Base-by-base conservation (phyloP, 1,140 invertebrate genomes). In the Drosophila nigrodunni region DNA sequence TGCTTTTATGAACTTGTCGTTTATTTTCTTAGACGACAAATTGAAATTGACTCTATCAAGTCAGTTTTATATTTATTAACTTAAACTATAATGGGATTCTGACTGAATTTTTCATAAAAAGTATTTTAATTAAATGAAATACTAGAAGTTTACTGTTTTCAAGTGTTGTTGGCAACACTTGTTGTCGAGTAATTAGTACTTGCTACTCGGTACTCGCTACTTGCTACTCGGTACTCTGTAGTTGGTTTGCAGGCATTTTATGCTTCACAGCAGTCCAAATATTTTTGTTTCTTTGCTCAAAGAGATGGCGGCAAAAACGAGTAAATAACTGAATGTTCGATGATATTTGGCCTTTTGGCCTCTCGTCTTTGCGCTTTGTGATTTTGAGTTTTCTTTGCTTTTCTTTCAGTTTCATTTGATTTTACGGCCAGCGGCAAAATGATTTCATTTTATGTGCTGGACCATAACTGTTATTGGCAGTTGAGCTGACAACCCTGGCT, bases 291-390 rank as follows among this genome's bases (percentile, higher is more conserved):
- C 77, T 80, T 70, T 68, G 76, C 77, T 80, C 85, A 74, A 88
- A 74, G 80, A 74, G 74, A 76, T 87, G 76, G 82, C 67, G 71
- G 78, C 55, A 75, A 71, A 58, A 57, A 43, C 41, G 41, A 43
- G 41, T 43, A 66, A 78, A 71, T 77, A 68, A 83, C 83, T 83
- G 80, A 74, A 89, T 78, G 80, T 89, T 80, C 85, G 78, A 88
- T 64, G 70, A 71, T 71, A 58, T 71, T 70, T 74, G 39, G 49
- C 30, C 34, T 69, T 59, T 65, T 74, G 77, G 77, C 61, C 58
- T 47, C 60, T 43, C 64, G 61, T 60, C 50, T 52, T 41, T 46
- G 11, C 35, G 34, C 46, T 74, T 60, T 43, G 47, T 25, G 10
- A 66, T 68, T 70, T 76, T 79, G 50, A 47, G 46, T 72, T 76